These are phyloP conservation scores for Flexamia atlantica DNA, from an alignment of 2,888 invertebrate genomes.

Conservation along the genomic window DNA sequence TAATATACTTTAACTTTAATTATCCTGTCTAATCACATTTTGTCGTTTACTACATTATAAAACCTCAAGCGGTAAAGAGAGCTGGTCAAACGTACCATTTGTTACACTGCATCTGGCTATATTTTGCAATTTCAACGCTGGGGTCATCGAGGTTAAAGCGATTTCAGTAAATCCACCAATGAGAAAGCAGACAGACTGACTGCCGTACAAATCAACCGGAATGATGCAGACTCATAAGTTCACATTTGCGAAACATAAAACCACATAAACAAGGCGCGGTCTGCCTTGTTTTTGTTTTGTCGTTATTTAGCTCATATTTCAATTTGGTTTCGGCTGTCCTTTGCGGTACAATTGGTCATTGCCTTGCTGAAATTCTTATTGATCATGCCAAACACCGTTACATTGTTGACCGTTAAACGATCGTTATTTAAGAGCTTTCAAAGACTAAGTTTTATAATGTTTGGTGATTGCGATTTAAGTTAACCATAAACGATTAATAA, in stretches of 20 bases:
- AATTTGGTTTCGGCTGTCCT: not conserved
- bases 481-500: too few species aligned
- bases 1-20: too few species aligned
- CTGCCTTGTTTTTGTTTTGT: not conserved
- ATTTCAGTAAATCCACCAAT: slow-evolving; percentile 21
- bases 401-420: too few species aligned
- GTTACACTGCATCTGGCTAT: not conserved
- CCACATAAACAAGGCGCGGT: not conserved
- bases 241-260: slow-evolving; percentile 21
- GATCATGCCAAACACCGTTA: too few species aligned
- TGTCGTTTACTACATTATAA: too few species aligned
- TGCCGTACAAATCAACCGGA: not conserved
- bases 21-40: too few species aligned
- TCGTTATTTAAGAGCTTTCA: too few species aligned
- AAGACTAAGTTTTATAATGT: too few species aligned
- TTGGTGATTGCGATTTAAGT: too few species aligned
- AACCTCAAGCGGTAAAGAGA: too few species aligned
- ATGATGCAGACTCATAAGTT: slow-evolving; percentile 25
- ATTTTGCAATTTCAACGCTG: not conserved
- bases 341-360: not conserved
- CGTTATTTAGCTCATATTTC: not conserved
- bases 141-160: slow-evolving; percentile 9
- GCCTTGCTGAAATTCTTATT: too few species aligned
- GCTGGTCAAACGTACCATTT: too few species aligned
- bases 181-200: slow-evolving; percentile 11